Conservation (phyloP, 1,140 invertebrate genomes). For the Trinorchestia longiramus region DNA sequence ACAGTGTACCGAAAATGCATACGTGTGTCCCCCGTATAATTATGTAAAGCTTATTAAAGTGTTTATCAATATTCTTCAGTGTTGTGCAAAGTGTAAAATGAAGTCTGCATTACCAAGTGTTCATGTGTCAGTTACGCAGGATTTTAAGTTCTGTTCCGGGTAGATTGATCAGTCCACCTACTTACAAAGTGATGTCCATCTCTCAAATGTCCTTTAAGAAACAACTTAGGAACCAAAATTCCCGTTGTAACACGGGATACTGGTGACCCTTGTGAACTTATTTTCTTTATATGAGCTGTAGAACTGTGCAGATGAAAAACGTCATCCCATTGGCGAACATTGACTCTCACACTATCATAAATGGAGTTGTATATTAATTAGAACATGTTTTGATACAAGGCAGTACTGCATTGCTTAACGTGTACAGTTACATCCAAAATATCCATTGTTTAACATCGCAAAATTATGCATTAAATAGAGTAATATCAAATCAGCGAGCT, state of each 20-base stretch:
- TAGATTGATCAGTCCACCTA: too few species aligned
- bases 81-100: background rate
- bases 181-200: too few species aligned
- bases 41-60: background rate
- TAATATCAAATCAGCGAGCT: too few species aligned
- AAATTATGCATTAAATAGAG: too few species aligned
- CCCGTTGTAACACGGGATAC: background rate
- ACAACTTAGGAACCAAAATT: background rate
- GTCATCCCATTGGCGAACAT: background rate
- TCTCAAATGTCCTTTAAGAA: background rate
- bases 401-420: too few species aligned
- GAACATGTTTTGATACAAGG: too few species aligned
- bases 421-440: too few species aligned
- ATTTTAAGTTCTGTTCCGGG: background rate
- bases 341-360: background rate
- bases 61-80: background rate
- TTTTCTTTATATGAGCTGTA: too few species aligned
- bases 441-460: too few species aligned
- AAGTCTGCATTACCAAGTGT: background rate
- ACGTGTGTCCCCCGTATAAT: too few species aligned
- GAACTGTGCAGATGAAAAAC: background rate
- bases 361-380: background rate
- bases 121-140: background rate
- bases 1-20: background rate
- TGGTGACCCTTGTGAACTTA: background rate